Conservation (phyloP, 2,888 invertebrate genomes). For the Tetrapedia diversipes region DNA sequence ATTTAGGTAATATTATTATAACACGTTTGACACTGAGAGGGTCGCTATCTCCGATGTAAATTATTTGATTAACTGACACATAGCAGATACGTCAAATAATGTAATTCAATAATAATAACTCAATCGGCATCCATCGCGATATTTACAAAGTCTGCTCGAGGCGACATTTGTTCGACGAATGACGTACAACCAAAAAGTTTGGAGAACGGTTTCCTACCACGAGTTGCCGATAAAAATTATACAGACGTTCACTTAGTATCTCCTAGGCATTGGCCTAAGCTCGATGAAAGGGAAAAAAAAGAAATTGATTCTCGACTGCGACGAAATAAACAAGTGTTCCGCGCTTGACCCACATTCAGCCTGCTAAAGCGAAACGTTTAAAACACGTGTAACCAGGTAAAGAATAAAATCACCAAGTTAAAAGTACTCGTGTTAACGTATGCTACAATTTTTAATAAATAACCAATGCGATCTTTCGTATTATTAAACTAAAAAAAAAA, state of each 20-base stretch:
- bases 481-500: neutral
- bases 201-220: neutral
- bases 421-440: too few species aligned
- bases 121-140: too few species aligned
- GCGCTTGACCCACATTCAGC: slow-evolving; percentile 15
- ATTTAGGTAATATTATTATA: too few species aligned
- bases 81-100: too few species aligned
- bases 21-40: too few species aligned
- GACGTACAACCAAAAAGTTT: neutral
- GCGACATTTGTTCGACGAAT: neutral
- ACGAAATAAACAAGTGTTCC: slow-evolving; percentile 10
- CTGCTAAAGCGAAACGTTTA: neutral
- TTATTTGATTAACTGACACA: too few species aligned
- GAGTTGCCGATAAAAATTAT: too few species aligned
- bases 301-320: neutral
- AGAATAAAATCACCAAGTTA: neutral
- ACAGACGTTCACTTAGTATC: neutral
- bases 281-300: neutral
- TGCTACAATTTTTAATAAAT: too few species aligned
- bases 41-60: too few species aligned
- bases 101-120: too few species aligned
- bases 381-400: neutral
- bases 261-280: neutral
- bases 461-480: too few species aligned
- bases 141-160: neutral